These are phyloP conservation scores for Agriopis marginaria DNA, from an alignment of 2,888 invertebrate species.

Conservation along the genomic window DNA sequence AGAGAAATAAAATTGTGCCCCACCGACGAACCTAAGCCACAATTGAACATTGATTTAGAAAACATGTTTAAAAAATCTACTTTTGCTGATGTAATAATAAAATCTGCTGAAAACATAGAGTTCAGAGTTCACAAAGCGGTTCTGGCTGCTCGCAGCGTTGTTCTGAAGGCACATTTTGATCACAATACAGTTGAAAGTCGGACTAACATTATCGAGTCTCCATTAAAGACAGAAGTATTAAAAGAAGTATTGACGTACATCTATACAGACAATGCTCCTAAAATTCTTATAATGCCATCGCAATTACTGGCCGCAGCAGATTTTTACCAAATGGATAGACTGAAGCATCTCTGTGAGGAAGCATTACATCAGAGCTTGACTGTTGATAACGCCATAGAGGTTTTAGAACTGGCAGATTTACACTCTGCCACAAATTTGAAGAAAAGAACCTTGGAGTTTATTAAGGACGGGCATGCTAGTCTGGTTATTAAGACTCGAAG, in stretches of 20 bases:
- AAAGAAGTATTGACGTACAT: conserved; percentile 75
- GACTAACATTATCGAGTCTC: conserved; percentile 75
- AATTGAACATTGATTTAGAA: conserved; percentile 75
- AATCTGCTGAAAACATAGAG: conserved; percentile 72
- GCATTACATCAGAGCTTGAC: conserved; percentile 77
- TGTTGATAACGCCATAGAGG: conserved; percentile 79
- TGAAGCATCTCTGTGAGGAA: conserved; percentile 78
- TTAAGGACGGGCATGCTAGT: conserved; percentile 78
- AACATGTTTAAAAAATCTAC: conserved; percentile 71
- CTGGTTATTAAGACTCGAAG: conserved; percentile 78
- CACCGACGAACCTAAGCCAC: conserved; percentile 65
- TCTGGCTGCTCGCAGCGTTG: conserved; percentile 75
- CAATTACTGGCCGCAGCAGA: conserved; percentile 78
- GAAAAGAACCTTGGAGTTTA: conserved; percentile 74
- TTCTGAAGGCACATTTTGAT: conserved; percentile 78
- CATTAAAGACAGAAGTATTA: conserved; percentile 73
- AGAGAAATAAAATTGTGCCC: conserved; percentile 75
- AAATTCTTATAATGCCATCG: conserved; percentile 78
- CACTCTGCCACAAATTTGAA: conserved; percentile 74
- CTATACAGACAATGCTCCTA: conserved; percentile 78
- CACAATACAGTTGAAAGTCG: conserved; percentile 76
- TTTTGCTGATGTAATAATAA: conserved; percentile 78
- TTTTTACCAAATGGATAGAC: conserved; percentile 74
- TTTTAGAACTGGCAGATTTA: conserved; percentile 75
- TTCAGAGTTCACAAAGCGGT: conserved; percentile 79